phyloP scores from a whole-genome alignment of 2,888 invertebrate species.

The Frankliniella fusca region DNA sequence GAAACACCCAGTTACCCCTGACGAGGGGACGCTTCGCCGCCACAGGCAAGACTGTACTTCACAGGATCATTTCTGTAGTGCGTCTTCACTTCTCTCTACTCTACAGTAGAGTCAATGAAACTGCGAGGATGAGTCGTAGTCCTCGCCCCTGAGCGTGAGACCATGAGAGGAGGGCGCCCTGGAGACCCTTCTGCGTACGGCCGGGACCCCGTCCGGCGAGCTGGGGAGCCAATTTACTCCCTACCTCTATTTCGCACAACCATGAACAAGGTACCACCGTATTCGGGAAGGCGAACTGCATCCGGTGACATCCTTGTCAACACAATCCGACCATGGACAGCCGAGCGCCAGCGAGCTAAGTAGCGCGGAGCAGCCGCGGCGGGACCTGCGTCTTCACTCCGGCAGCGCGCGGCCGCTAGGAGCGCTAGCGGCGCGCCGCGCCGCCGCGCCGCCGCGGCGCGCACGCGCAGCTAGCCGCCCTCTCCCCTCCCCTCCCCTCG shows the following conservation, averaged over 20 bases:
- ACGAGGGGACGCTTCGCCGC: too few species aligned
- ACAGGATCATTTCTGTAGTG: too few species aligned
- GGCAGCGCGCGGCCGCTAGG: too few species aligned
- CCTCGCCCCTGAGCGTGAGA: too few species aligned
- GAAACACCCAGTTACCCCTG: too few species aligned
- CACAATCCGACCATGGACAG: neutral
- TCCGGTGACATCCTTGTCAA: neutral
- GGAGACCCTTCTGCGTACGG: neutral
- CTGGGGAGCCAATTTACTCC: neutral
- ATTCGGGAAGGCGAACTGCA: too few species aligned
- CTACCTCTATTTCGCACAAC: neutral
- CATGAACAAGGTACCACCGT: neutral
- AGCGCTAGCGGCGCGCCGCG: too few species aligned
- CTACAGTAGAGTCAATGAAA: too few species aligned
- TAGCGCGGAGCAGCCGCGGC: neutral
- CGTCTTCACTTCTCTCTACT: too few species aligned
- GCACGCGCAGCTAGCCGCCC: neutral
- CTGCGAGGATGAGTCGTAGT: too few species aligned
- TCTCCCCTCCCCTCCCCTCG: neutral
- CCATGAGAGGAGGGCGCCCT: slow-evolving; percentile 12
- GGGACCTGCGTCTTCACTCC: neutral
- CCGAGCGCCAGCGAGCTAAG: neutral
- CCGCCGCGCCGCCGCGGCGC: too few species aligned
- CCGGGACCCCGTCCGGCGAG: neutral
- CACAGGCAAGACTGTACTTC: too few species aligned